Evolutionary conservation across 1,140 invertebrate species (phyloP).

Genomic region (Eupeodes corollae): DNA sequence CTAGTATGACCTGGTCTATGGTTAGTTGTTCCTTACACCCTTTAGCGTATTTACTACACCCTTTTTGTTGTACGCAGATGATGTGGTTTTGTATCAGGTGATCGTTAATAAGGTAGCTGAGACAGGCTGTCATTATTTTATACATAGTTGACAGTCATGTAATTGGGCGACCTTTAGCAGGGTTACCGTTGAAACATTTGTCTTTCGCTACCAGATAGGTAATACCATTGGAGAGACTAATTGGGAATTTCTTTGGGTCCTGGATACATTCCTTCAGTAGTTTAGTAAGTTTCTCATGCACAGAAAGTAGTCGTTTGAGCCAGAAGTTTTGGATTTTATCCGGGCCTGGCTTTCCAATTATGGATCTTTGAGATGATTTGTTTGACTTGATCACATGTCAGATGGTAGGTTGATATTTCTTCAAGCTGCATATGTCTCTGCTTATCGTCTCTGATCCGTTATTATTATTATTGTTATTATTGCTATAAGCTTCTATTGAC

Average conservation of each 20-base stretch:
- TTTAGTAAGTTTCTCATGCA: background rate
- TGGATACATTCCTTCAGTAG: background rate
- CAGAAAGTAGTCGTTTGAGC: background rate
- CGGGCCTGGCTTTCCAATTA: slow-evolving; percentile 6
- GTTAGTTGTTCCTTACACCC: background rate
- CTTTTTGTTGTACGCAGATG: too few species aligned
- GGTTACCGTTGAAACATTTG: background rate
- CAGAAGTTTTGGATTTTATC: too few species aligned
- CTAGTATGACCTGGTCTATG: background rate
- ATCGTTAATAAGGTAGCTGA: background rate
- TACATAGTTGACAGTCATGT: background rate
- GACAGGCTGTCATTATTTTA: background rate
- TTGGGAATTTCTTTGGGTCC: background rate
- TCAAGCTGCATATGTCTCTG: background rate
- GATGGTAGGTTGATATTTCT: background rate
- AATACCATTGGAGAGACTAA: background rate
- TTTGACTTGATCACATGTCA: background rate
- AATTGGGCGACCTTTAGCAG: background rate
- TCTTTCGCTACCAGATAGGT: background rate
- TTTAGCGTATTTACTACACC: background rate
- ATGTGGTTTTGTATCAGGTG: background rate
- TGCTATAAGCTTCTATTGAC: too few species aligned
- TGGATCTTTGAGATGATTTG: background rate
- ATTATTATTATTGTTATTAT: background rate
- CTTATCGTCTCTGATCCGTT: background rate